phyloP scores from a whole-genome alignment of 1,140 invertebrate species.

The Drosophila leontia region DNA sequence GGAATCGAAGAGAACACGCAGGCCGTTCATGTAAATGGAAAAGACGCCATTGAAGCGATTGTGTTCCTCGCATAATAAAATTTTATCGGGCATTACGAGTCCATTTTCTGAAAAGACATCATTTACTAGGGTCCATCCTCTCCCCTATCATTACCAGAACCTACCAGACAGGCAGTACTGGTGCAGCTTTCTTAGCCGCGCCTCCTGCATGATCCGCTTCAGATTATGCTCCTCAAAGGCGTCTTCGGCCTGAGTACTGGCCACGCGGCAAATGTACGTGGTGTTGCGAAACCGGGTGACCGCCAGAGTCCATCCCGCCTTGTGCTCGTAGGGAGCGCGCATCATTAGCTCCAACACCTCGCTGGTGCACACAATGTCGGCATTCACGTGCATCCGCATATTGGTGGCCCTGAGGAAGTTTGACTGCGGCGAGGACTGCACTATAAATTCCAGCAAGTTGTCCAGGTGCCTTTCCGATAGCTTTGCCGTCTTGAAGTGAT shows the following conservation, averaged over 20 bases:
- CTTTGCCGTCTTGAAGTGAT: neutral
- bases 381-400: slow-evolving; percentile 3
- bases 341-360: slow-evolving; percentile 55
- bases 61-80: neutral
- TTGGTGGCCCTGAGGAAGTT: neutral
- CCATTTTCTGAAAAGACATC: slow-evolving; percentile 10
- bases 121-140: neutral
- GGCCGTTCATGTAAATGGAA: slow-evolving; percentile 8
- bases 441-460: slow-evolving; percentile 49
- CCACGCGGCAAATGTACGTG: slow-evolving; percentile 45
- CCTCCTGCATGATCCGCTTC: neutral
- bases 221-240: slow-evolving; percentile 17
- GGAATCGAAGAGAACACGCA: slow-evolving; percentile 41
- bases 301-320: slow-evolving; percentile 46
- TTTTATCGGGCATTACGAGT: too few relatives aligned
- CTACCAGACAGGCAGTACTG: slow-evolving; percentile 30
- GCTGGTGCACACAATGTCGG: slow-evolving; percentile 49
- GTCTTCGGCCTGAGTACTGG: neutral
- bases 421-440: neutral
- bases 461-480: slow-evolving; percentile 14
- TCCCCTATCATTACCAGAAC: too few relatives aligned
- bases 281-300: slow-evolving; percentile 50
- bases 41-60: slow-evolving; percentile 46
- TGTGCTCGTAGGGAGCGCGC: slow-evolving; percentile 55
- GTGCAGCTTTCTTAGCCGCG: slow-evolving; percentile 34